Conservation (phyloP, 2,888 invertebrate species). For the Dyspetes luteomarginatus region DNA sequence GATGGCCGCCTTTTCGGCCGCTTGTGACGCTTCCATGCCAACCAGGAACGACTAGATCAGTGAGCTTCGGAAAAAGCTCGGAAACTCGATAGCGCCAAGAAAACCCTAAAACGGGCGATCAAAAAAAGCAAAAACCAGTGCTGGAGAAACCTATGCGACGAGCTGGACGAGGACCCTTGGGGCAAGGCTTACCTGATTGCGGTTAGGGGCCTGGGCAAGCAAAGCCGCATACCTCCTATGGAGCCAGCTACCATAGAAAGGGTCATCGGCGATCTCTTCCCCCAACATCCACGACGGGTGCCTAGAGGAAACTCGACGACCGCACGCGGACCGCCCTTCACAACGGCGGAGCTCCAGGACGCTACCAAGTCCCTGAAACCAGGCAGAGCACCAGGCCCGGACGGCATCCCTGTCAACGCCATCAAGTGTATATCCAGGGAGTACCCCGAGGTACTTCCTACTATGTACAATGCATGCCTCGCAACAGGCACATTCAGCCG, state of each 20-base stretch:
- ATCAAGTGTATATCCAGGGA: constrained; percentile 34
- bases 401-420: constrained; percentile 36
- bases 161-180: constrained; percentile 10
- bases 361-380: constrained; percentile 32
- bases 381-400: constrained; percentile 47
- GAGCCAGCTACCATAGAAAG: constrained; percentile 25
- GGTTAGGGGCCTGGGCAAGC: constrained; percentile 13
- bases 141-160: constrained; percentile 18
- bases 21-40: constrained; percentile 43
- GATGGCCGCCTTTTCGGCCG: constrained; percentile 23
- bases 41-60: constrained; percentile 7
- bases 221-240: not conserved
- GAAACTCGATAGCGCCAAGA: constrained; percentile 25
- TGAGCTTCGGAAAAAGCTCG: constrained; percentile 31
- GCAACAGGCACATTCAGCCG: constrained; percentile 40
- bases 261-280: constrained; percentile 30
- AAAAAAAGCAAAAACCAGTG: constrained; percentile 8
- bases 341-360: constrained; percentile 33
- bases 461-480: constrained; percentile 52
- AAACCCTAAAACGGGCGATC: constrained; percentile 19
- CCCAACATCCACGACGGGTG: constrained; percentile 2
- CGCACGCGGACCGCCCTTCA: constrained; percentile 19
- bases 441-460: constrained; percentile 39
- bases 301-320: constrained; percentile 1
- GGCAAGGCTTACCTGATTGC: constrained; percentile 41